Percentiles rank a stretch among this genome's conserved stretches.
These are phyloP conservation scores for Aspidapion aeneum DNA, from an alignment of 2,888 invertebrate species.

Conservation along the genomic window DNA sequence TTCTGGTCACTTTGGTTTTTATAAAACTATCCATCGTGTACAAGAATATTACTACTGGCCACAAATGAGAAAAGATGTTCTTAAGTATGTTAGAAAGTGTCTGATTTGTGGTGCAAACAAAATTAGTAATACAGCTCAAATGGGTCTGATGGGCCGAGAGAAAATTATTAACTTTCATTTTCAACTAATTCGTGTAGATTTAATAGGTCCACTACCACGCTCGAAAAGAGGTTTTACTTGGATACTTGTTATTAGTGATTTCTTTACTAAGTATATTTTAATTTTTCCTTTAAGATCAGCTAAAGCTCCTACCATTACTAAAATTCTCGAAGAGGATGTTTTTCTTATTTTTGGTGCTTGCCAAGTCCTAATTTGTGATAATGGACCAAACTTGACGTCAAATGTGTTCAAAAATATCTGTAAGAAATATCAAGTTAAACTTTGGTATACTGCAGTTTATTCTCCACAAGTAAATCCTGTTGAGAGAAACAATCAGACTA, in stretches of 20 bases:
- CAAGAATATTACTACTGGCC: conserved; percentile 14
- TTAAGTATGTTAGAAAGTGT: conserved; percentile 21
- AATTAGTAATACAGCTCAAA: neutral
- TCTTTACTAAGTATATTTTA: conserved; percentile 27
- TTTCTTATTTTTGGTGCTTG: conserved; percentile 29
- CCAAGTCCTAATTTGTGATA: conserved; percentile 29
- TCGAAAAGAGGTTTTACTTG: too few relatives aligned
- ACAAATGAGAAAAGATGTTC: conserved; percentile 9
- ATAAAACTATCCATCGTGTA: conserved; percentile 7
- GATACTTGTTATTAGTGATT: too few relatives aligned
- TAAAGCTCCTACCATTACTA: conserved; percentile 1
- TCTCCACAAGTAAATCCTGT: too few relatives aligned
- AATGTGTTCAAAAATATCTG: conserved; percentile 1
- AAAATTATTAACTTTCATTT: neutral
- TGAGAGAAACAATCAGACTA: conserved; percentile 8
- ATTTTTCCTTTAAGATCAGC: conserved; percentile 24
- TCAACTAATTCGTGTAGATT: too few relatives aligned
- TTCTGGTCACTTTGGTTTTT: conserved; percentile 15
- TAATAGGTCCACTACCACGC: too few relatives aligned
- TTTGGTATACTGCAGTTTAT: neutral
- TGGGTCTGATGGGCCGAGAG: conserved; percentile 2
- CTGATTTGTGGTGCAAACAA: neutral
- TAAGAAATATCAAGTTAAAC: neutral
- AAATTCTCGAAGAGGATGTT: conserved; percentile 6
- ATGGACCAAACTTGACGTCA: conserved; percentile 30